Base-by-base conservation (phyloP, 2,888 invertebrate genomes). In the Andrena minutula region DNA sequence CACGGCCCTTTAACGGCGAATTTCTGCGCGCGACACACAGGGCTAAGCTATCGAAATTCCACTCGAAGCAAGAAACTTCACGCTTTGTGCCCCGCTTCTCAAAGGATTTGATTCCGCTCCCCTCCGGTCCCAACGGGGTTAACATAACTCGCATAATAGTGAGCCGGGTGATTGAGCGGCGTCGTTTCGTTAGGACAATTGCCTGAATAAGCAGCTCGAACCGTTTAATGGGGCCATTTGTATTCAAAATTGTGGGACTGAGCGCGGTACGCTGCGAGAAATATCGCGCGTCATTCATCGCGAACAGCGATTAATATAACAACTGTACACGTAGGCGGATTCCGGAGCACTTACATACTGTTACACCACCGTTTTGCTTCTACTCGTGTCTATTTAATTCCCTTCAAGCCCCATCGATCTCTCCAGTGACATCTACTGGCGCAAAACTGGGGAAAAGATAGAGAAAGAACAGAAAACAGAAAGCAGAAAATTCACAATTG, bases 131-230 rank as follows among this genome's bases (percentile, higher is more conserved):
- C 23, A 16, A n/a, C 68, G 51, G 53, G 71, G 58, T 79, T 71
- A 83, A 73, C 81, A 61, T 82, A 85, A 75, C 82, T 82, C 69
- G 76, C 72, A 69, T 75, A 81, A 82, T 77, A 84, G 77, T 64
- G 79, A 76, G 78, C 81, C 53, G 64, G 65, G 78, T 88, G 89
- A 90, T 88, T 86, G 88, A 89, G 86, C 79, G 86, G 82, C 87
- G 86, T 86, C 88, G 84, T 87, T 88, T 83, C 87, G 85, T 86
- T 87, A 71, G 81, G 84, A 85, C 82, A 79, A 87, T 86, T 87
- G 82, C 61, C 65, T 63, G 75, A 82, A 72, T 61, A 74, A 79
- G 82, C 77, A 76, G 66, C 73, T 79, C 75, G 64, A 71, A 81
- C 76, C 68, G 73, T 61, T 73, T 70, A 84, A 85, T 86, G 56